phyloP scores from a whole-genome alignment of 35 echinoderm and acorn worm species.

The Stichopus chloronotus region DNA sequence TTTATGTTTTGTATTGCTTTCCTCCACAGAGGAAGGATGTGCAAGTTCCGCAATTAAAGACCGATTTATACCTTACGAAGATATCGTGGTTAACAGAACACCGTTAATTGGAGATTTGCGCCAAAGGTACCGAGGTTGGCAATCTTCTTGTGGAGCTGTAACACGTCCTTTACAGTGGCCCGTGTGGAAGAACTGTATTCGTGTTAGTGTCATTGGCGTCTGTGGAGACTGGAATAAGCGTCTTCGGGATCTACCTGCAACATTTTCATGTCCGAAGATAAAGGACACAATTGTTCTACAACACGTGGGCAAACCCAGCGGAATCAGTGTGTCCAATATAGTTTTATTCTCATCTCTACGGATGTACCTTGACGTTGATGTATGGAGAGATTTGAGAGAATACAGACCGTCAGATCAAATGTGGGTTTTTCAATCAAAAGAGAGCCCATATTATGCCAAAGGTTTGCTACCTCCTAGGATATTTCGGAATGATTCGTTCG shows the following conservation, averaged over 20 bases:
- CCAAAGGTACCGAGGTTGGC: not conserved
- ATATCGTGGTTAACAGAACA: not conserved
- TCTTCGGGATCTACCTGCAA: not conserved
- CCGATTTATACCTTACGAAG: no score
- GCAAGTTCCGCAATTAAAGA: no score
- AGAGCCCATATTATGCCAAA: not conserved
- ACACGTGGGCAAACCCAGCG: not conserved
- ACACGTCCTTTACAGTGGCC: not conserved
- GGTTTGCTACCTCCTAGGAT: not conserved
- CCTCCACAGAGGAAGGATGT: no score
- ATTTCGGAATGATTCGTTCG: conserved; percentile 21
- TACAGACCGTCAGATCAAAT: not conserved
- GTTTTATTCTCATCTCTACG: not conserved
- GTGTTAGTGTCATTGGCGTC: not conserved
- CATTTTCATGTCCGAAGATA: not conserved
- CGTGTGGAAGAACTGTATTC: not conserved
- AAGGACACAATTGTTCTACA: not conserved
- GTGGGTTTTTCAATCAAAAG: not conserved
- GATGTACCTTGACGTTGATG: not conserved
- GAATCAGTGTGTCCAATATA: not conserved
- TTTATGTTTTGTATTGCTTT: no score
- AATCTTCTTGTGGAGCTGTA: not conserved
- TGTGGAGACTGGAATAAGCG: not conserved
- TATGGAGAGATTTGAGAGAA: not conserved
- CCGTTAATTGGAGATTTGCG: not conserved